phyloP scores from a whole-genome alignment of 1,140 invertebrate species.

The Trichonephila clavata region DNA sequence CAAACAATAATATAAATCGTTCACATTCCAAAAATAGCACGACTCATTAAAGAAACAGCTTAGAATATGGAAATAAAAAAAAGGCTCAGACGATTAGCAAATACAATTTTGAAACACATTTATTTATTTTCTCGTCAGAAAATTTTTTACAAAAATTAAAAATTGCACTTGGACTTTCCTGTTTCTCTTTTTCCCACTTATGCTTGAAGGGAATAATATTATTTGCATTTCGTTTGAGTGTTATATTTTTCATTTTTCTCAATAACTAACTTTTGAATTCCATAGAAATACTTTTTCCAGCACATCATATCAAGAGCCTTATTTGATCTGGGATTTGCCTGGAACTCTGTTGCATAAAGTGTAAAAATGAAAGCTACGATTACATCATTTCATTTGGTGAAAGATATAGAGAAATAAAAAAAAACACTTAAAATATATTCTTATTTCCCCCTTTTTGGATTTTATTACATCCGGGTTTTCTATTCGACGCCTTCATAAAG shows the following conservation, averaged over 20 bases:
- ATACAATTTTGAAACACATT: too few relatives aligned
- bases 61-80: too few relatives aligned
- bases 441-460: slow-evolving; percentile 58
- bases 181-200: not conserved
- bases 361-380: slow-evolving; percentile 54
- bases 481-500: slow-evolving; percentile 63
- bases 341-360: not conserved
- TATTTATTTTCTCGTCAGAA: too few relatives aligned
- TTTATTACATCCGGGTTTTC: slow-evolving; percentile 70
- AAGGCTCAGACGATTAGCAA: too few relatives aligned
- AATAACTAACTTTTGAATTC: slow-evolving; percentile 3
- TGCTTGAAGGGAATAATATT: not conserved
- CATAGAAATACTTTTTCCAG: not conserved
- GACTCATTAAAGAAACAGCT: too few relatives aligned
- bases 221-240: not conserved
- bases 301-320: not conserved
- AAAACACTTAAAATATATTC: not conserved
- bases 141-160: not conserved
- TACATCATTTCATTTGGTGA: slow-evolving; percentile 47
- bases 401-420: not conserved
- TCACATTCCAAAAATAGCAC: too few relatives aligned
- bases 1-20: too few relatives aligned
- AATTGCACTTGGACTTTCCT: not conserved
- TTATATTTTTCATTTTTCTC: slow-evolving; percentile 28
- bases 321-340: slow-evolving; percentile 30